phyloP scores from a whole-genome alignment of 2,888 invertebrate genomes.

The Lasioglossum lativentre region DNA sequence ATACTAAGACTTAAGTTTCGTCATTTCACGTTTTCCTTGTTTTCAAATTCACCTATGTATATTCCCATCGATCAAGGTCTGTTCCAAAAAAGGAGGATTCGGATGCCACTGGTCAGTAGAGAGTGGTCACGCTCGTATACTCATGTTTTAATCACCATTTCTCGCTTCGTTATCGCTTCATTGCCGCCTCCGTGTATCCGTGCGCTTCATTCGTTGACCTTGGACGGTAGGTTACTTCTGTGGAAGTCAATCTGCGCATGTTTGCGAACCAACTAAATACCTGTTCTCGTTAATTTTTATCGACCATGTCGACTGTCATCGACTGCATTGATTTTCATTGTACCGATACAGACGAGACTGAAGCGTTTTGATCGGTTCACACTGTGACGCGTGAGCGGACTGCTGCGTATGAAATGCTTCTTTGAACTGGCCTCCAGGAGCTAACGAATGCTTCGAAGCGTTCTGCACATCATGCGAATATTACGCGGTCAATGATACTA shows the following conservation, averaged over 20 bases:
- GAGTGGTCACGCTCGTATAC: slow-evolving; percentile 61
- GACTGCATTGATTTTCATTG: background rate
- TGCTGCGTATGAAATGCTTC: background rate
- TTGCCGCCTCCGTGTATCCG: slow-evolving; percentile 57
- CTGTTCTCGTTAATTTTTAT: background rate
- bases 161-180: slow-evolving; percentile 68
- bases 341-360: background rate
- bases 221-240: slow-evolving; percentile 35
- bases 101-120: slow-evolving; percentile 73
- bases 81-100: slow-evolving; percentile 77
- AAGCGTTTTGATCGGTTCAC: background rate
- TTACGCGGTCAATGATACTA: slow-evolving; percentile 4
- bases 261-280: slow-evolving; percentile 23
- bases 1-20: slow-evolving; percentile 74
- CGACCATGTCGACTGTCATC: background rate
- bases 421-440: background rate
- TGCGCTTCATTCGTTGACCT: slow-evolving; percentile 64
- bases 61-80: slow-evolving; percentile 78
- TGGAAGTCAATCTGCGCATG: slow-evolving; percentile 19
- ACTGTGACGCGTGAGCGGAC: background rate
- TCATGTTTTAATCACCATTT: slow-evolving; percentile 49
- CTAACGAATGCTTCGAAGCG: background rate
- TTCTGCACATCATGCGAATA: background rate
- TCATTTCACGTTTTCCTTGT: slow-evolving; percentile 35
- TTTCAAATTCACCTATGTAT: slow-evolving; percentile 63